Base-by-base conservation (phyloP, 1,140 invertebrate genomes). In the Drosophila tropicalis region DNA sequence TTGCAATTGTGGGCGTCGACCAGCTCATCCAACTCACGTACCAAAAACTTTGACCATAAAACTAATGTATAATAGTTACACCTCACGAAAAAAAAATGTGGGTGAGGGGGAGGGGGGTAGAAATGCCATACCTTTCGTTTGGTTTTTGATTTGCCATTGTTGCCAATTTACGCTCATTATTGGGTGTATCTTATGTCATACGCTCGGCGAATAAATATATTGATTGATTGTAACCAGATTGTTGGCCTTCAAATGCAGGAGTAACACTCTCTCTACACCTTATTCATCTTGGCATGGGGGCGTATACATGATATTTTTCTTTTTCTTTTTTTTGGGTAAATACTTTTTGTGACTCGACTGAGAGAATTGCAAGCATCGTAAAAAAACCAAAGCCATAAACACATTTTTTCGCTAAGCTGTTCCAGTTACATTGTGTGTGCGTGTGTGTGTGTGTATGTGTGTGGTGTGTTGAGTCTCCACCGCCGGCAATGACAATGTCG, bases 401-500 rank as follows among this genome's bases (percentile, higher is more conserved):
- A 76, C 47, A 60, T 19, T 25, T n/a, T 58, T 10, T 57, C n/a
- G 55, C 44, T 51, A 51, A 51, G 44, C 15, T 63, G 76, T 80
- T 85, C 72, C 81, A 85, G 67, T 74, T 71, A 69, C 73, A 69
- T 66, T 84, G 69, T 79, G 55, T 17, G 12, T 15, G n/a, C 25
- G 25, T 22, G 1, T 22, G 1, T 22, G 5, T 29, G 25, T 29
- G 25, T 29, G 25, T 29, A 0, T 29, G 25, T 29, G 29, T 29
- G 55, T 17, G 1, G 15, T 17, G 15, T 19, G 44, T 47, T 83
- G 70, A 54, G 61, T 75, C 55, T 70, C 39, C 64, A 29, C 17
- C 61, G 51, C 36, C 78, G 70, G 72, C 78, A 86, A 86, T 85
- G 81, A 65, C 81, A 86, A 74, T 81, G 81, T 73, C 80, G 62